Conservation (phyloP, 2,797 vertebrate genomes). For the Florisuga fusca region DNA sequence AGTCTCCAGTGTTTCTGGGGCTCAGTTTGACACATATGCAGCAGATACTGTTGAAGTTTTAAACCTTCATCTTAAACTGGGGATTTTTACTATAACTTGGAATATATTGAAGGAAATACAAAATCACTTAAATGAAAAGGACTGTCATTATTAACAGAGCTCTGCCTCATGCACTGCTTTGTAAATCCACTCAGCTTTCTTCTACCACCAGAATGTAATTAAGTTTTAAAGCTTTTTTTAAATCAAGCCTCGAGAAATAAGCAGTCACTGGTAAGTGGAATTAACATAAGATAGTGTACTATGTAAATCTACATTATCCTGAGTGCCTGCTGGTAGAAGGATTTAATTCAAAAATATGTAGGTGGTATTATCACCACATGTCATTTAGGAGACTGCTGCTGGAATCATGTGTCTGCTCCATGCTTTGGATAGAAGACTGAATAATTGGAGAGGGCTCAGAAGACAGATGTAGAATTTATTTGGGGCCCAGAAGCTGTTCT, state of each 20-base stretch:
- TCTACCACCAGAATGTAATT: conserved; percentile 13
- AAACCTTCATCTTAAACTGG: not conserved
- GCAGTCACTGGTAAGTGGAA: conserved; percentile 3
- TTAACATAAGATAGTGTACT: not conserved
- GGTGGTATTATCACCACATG: not conserved
- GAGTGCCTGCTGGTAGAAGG: not conserved
- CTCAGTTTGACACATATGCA: not conserved
- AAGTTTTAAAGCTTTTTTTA: conserved; percentile 11
- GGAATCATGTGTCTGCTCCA: not conserved
- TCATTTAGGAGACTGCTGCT: conserved; percentile 9
- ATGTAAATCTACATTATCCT: conserved; percentile 25
- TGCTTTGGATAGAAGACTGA: not conserved
- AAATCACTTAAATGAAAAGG: not conserved
- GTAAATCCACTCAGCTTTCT: conserved; percentile 10
- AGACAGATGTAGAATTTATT: not conserved
- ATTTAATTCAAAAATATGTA: conserved; percentile 27
- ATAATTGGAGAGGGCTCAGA: not conserved
- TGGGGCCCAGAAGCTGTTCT: not conserved
- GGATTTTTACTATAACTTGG: not conserved
- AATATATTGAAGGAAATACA: not conserved
- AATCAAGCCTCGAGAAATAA: conserved; percentile 24
- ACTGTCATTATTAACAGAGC: not conserved
- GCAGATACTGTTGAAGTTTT: not conserved
- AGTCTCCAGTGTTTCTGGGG: not conserved
- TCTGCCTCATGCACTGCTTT: not conserved